A percentile compares a stretch with the other conserved stretches of the same genome.
Evolutionary conservation across 2,888 invertebrate genomes (phyloP).

Genomic region (Anarsia innoxiella): DNA sequence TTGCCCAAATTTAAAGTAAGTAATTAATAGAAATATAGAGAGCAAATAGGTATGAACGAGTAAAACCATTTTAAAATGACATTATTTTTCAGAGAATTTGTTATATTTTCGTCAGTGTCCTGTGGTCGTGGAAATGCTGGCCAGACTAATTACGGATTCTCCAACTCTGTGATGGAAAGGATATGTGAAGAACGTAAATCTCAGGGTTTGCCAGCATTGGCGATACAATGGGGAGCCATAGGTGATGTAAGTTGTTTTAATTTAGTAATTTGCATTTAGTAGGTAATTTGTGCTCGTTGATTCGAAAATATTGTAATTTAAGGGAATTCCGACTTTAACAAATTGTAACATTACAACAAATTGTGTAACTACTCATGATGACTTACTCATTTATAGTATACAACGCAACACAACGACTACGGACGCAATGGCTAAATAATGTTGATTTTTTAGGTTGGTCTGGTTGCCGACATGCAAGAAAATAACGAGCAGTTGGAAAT

Average conservation of each 20-base stretch:
- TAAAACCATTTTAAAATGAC: neutral
- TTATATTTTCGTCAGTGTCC: constrained; percentile 89
- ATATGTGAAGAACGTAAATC: constrained; percentile 83
- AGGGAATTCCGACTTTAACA: too few species aligned
- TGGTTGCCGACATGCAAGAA: constrained; percentile 79
- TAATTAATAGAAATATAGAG: neutral
- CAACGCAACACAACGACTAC: too few species aligned
- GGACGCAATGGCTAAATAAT: neutral
- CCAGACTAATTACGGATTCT: constrained; percentile 89
- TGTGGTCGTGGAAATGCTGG: constrained; percentile 91
- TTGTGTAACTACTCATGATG: too few species aligned
- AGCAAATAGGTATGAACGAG: neutral
- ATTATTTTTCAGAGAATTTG: constrained; percentile 78
- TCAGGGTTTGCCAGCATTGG: constrained; percentile 84
- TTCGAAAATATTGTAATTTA: neutral
- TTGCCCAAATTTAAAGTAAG: constrained; percentile 2
- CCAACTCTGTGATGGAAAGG: constrained; percentile 91
- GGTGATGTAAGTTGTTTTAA: constrained; percentile 82
- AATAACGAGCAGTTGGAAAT: constrained; percentile 77
- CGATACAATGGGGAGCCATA: constrained; percentile 95
- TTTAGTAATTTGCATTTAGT: neutral
- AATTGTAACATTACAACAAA: too few species aligned
- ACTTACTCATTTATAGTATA: too few species aligned
- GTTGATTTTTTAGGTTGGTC: constrained; percentile 63
- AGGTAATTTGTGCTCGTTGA: neutral